Percentiles rank a stretch among this genome's conserved stretches.
phyloP scores from a whole-genome alignment of 2,797 vertebrate species.

The Craterocephalus amniculus region DNA sequence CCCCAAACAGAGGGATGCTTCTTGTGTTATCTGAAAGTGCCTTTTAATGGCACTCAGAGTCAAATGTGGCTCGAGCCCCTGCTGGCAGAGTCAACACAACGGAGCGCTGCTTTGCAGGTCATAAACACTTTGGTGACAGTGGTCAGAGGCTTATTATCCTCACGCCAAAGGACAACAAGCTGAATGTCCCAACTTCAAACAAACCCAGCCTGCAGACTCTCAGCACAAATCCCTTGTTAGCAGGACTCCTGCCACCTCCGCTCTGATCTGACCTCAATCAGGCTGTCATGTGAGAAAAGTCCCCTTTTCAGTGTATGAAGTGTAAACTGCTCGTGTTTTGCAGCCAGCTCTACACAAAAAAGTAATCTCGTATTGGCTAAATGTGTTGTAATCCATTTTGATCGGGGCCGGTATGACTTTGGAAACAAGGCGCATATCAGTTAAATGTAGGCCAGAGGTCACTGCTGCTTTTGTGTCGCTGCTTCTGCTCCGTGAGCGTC shows the following conservation, averaged over 20 bases:
- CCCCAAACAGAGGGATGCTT: conserved; percentile 35
- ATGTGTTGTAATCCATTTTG: conserved; percentile 40
- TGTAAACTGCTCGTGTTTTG: conserved; percentile 12
- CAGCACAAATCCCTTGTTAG: conserved; percentile 47
- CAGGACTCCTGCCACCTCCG: conserved; percentile 21
- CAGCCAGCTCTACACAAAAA: background rate
- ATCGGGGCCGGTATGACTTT: conserved; percentile 35
- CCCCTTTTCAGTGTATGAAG: conserved; percentile 8
- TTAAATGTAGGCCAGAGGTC: conserved; percentile 71
- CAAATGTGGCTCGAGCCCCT: conserved; percentile 54
- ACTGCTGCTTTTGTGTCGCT: conserved; percentile 56
- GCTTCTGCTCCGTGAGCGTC: conserved; percentile 34
- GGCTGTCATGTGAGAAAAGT: background rate
- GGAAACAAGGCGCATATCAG: conserved; percentile 51
- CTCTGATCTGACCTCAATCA: conserved; percentile 7
- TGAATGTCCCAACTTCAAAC: conserved; percentile 60
- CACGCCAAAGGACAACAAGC: conserved; percentile 55
- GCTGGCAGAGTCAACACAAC: conserved; percentile 77
- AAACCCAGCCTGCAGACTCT: conserved; percentile 47
- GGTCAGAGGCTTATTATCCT: conserved; percentile 68
- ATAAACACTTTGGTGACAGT: conserved; percentile 81
- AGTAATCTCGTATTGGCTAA: conserved; percentile 11
- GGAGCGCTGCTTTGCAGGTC: conserved; percentile 70
- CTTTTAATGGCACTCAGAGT: conserved; percentile 71
- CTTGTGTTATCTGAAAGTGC: conserved; percentile 74